These are phyloP conservation scores for Ctenopoma kingsleyae DNA, from an alignment of 2,797 vertebrate species.

Conservation along the genomic window DNA sequence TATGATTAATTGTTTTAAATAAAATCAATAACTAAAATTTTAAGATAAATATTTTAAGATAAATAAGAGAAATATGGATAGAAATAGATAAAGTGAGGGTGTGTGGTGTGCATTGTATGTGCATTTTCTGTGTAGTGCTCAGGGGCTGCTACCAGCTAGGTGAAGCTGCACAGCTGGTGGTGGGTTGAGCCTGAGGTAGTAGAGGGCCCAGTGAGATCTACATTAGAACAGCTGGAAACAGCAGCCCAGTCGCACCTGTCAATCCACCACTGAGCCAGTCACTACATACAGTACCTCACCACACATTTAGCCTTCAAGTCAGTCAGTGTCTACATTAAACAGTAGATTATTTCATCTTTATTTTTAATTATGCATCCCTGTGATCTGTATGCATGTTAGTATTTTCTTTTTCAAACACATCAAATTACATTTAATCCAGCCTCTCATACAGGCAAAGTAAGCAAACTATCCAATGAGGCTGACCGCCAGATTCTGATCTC, in stretches of 20 bases:
- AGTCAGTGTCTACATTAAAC: constrained; percentile 49
- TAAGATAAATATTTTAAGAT: too few species aligned
- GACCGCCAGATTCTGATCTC: constrained; percentile 36
- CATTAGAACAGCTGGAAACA: constrained; percentile 65
- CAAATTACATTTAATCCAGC: constrained; percentile 39
- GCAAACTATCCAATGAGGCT: constrained; percentile 42
- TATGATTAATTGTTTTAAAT: constrained; percentile 1
- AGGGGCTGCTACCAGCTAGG: constrained; percentile 57
- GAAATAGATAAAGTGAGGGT: not conserved
- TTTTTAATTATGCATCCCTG: constrained; percentile 45
- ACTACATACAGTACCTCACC: constrained; percentile 22
- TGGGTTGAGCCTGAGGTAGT: constrained; percentile 62
- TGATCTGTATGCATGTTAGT: constrained; percentile 36
- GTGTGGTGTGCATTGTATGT: constrained; percentile 27
- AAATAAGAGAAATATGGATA: not conserved
- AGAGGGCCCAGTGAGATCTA: constrained; percentile 35
- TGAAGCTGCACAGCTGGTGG: constrained; percentile 66
- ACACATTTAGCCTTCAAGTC: constrained; percentile 28
- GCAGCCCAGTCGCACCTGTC: constrained; percentile 46
- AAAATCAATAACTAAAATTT: too few species aligned
- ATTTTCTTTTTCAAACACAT: constrained; percentile 20
- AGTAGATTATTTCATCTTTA: constrained; percentile 43
- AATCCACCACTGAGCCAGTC: constrained; percentile 53
- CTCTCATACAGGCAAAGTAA: constrained; percentile 34
- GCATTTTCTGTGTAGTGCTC: constrained; percentile 53